Evolutionary conservation across 2,888 invertebrate genomes (phyloP), one percentile per base, ranked within the genome.

Genomic region (Acronicta alni): DNA sequence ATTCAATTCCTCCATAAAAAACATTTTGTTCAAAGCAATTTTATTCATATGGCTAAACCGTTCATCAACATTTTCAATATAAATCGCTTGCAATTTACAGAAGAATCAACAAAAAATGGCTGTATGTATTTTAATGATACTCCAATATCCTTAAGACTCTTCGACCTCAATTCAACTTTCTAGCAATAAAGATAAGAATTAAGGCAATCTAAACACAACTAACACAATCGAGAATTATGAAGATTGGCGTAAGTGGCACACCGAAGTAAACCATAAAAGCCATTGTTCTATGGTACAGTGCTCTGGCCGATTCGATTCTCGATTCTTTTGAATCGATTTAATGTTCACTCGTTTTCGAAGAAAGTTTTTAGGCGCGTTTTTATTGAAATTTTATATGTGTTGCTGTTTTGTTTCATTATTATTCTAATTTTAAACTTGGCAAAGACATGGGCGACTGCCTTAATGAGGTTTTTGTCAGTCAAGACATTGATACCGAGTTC

Each of bases 161-260:
- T 12, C 38, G 69, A 68, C 81, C 83, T 62, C 71, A 63, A 79
- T 79, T 42, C 55, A 12, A 75, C 67, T 69, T 70, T 87, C 84
- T 85, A 80, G 63, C 71, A 75, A 77, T 84, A 80, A 53, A 85
- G 86, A 88, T 89, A 87, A 89, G 83, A 89, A 83, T 88, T 85
- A 87, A 86, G 81, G 78, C 84, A 87, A 85, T 82, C 81, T 81
- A 81, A 85, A 84, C 80, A 84, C 56, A 62, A 75, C 71, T 72
- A 70, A 67, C 62, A 82, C 83, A 85, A 87, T 85, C 75, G 77
- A 77, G 76, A 80, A 86, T 87, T 84, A 84, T 81, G 70, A 83
- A 72, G 89, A 89, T 87, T 87, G 86, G 86, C 88, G 85, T 88
- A 85, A 89, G 86, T 90, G 72, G 89, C 72, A 84, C 87, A 64